Evolutionary conservation across 2,797 vertebrate species (phyloP), one percentile per base, ranked within the genome.

Genomic region (Aphelocoma californica): DNA sequence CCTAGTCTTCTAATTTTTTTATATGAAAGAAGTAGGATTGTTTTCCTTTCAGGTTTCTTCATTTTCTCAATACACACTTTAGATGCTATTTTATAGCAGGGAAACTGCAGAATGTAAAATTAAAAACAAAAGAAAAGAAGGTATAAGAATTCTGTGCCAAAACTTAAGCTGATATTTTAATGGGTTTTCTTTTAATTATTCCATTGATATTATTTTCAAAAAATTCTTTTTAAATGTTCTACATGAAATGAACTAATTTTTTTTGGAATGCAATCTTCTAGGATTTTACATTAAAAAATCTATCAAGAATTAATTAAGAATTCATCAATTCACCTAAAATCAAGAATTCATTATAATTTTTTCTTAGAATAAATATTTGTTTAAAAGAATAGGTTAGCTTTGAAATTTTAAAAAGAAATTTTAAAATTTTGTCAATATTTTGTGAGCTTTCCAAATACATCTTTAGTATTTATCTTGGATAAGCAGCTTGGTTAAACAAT

Each of bases 191-290:
- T 57, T 25, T n/a, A 54, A 36, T 67, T 5, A 54, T 54, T 87
- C 5, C 2, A 31, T 19, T 79, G 10, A 2, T 18, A 31, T 42
- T 84, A 16, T 34, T 82, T 92, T 77, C 32, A 65, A 12, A 62
- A 81, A 70, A 28, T 40, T 34, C 0, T 54, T 65, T 45, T 5
- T 0, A 6, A 57, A 77, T 11, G 1, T 44, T 36, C 4, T 29
- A 66, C 21, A 7, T 29, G 45, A 18, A 79, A 45, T 25, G 8
- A 70, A 23, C 3, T 28, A 10, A 7, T 72, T 0, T 32, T 58
- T 44, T 45, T 73, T n/a, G n/a, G n/a, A n/a, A 40, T n/a, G 17
- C 7, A 26, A 48, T 58, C 4, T 24, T 77, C 19, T 62, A n/a
- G 4, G 9, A 1, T 6, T 92, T 71, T 24, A 20, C 23, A 44